A percentile compares a stretch with the other conserved stretches of the same genome.
These are phyloP conservation scores for Tadarida brasiliensis DNA, from an alignment of 2,797 vertebrate species.

Conservation along the genomic window DNA sequence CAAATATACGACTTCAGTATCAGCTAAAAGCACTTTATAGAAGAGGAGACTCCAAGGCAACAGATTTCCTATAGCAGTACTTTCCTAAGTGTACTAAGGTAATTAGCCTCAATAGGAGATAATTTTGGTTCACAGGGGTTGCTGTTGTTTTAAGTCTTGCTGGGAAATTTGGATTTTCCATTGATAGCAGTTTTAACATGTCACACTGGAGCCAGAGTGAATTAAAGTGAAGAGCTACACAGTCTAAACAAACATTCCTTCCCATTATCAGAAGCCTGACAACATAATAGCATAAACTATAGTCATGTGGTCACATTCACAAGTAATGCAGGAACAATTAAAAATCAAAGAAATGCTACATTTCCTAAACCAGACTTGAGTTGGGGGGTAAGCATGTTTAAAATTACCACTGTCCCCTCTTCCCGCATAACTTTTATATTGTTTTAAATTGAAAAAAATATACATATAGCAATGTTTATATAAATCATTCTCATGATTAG, in stretches of 20 bases:
- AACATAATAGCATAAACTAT: slow-evolving; percentile 94
- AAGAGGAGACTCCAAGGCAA: slow-evolving; percentile 80
- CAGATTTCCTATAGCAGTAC: slow-evolving; percentile 86
- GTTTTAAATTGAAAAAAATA: slow-evolving; percentile 43
- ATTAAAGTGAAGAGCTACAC: slow-evolving; percentile 93
- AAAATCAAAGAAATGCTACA: slow-evolving; percentile 84
- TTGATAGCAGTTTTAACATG: slow-evolving; percentile 95
- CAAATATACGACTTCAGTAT: slow-evolving; percentile 74
- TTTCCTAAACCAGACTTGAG: slow-evolving; percentile 76
- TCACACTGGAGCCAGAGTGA: slow-evolving; percentile 96
- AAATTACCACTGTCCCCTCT: slow-evolving; percentile 49
- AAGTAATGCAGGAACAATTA: slow-evolving; percentile 85
- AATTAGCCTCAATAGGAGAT: slow-evolving; percentile 93
- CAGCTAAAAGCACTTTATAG: slow-evolving; percentile 80
- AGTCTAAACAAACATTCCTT: slow-evolving; percentile 97
- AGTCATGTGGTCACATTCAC: slow-evolving; percentile 86
- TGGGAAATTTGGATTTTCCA: slow-evolving; percentile 95
- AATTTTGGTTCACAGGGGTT: slow-evolving; percentile 91
- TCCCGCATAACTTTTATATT: slow-evolving; percentile 30
- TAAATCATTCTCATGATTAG: slow-evolving; percentile 11
- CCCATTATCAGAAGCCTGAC: slow-evolving; percentile 93
- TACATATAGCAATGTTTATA: neutral
- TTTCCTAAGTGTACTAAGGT: slow-evolving; percentile 90
- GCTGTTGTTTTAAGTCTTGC: slow-evolving; percentile 92
- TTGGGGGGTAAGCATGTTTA: slow-evolving; percentile 63